A percentile compares a stretch with the other conserved stretches of the same genome.
Evolutionary conservation across 2,797 vertebrate species (phyloP).

Genomic region (Scarus forsteni): DNA sequence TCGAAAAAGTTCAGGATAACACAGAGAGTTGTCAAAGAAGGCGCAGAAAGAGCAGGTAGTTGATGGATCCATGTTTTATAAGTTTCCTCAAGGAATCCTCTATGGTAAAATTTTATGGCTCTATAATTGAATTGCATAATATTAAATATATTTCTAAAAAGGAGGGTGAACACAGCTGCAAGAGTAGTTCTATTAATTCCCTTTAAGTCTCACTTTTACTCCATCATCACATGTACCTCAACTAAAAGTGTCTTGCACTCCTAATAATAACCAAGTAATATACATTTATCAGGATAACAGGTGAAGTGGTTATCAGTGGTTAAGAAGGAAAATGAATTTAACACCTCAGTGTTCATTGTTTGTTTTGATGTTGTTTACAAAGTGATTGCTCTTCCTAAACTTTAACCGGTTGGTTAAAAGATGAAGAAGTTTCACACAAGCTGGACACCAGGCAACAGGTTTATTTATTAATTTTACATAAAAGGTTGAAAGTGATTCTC

Average conservation of each 20-base stretch:
- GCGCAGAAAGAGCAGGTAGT: not conserved
- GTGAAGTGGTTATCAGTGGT: no score
- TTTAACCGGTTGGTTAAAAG: no score
- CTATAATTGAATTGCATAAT: constrained; percentile 13
- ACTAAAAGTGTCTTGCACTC: not conserved
- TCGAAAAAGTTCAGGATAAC: not conserved
- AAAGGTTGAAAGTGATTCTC: no score
- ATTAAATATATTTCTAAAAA: constrained; percentile 7
- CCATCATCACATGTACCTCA: not conserved
- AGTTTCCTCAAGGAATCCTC: constrained; percentile 7
- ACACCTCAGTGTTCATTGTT: not conserved
- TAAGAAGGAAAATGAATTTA: not conserved
- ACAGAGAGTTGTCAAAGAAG: not conserved
- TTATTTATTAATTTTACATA: no score
- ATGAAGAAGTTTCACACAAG: no score
- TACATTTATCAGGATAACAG: no score
- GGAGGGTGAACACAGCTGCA: not conserved
- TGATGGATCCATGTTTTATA: not conserved
- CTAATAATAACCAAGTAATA: no score
- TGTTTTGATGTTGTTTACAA: not conserved
- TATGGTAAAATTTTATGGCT: constrained; percentile 22
- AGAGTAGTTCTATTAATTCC: not conserved
- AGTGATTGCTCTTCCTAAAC: not conserved
- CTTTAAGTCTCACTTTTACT: not conserved
- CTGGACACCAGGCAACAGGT: no score